Evolutionary conservation across 2,888 invertebrate species (phyloP).

Genomic region (Scaptomyza cyrtandrae): DNA sequence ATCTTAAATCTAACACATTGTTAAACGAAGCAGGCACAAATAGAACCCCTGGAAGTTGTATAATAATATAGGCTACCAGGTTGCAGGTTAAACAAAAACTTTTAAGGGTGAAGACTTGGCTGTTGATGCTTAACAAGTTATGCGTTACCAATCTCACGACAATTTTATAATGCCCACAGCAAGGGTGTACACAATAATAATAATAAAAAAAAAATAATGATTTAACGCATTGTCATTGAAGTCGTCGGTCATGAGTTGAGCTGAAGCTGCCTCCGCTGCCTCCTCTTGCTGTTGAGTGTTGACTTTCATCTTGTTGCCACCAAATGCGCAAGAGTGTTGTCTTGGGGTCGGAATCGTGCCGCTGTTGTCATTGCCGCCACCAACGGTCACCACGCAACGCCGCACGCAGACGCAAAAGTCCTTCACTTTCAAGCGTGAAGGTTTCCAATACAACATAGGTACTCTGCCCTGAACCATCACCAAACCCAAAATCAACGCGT

Average conservation of each 20-base stretch:
- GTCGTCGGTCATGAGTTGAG: slow-evolving; percentile 34
- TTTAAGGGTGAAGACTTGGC: no score
- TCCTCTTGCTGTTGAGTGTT: slow-evolving; percentile 58
- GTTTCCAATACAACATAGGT: slow-evolving; percentile 49
- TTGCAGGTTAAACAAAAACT: no score
- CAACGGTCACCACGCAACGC: slow-evolving; percentile 53
- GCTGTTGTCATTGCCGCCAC: slow-evolving; percentile 49
- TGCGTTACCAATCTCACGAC: background rate
- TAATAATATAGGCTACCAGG: no score
- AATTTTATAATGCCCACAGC: background rate
- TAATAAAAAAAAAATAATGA: slow-evolving; percentile 55
- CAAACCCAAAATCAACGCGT: slow-evolving; percentile 15
- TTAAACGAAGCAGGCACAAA: no score
- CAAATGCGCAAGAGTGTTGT: slow-evolving; percentile 39
- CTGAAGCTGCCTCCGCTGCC: slow-evolving; percentile 19
- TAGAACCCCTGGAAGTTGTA: no score
- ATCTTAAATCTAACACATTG: no score
- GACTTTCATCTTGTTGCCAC: slow-evolving; percentile 76
- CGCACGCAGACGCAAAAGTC: slow-evolving; percentile 67
- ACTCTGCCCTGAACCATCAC: slow-evolving; percentile 50
- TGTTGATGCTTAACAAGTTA: no score
- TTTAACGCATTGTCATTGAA: slow-evolving; percentile 78
- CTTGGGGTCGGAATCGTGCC: slow-evolving; percentile 47
- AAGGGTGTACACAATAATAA: background rate
- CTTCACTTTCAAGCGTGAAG: slow-evolving; percentile 78